Evolutionary conservation across 2,888 invertebrate genomes (phyloP), one percentile per base, ranked within the genome.

Genomic region (Lepidochitona cinerea): DNA sequence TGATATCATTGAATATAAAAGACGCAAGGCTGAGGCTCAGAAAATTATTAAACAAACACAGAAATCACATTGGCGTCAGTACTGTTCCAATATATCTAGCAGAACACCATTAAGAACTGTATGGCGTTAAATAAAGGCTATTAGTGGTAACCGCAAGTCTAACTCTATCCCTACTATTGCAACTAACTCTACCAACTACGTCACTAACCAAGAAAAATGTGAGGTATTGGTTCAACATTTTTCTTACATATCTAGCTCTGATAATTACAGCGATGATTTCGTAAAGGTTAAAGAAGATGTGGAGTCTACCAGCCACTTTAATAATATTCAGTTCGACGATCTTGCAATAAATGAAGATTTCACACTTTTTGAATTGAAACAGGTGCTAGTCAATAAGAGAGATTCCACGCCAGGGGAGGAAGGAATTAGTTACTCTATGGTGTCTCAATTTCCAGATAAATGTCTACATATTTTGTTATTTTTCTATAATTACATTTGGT

Each of bases 381-480:
- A 66, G n/a, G 66, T 37, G 33, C 18, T 66, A 6, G 9, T 12
- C 4, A 14, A 18, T 23, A 23, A 1, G 12, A 23, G 12, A 3
- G 32, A 29, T 36, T 37, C 66, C 33, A 36, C 66, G 12, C 66
- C 66, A 35, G 66, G 66, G 14, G 66, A 37, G 66, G 66, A 66
- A 36, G 35, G 33, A 23, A 7, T 66, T 23, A 36, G 18, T 1
- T 66, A 66, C n/a, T 18, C 35, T n/a, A 35, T 66, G 37, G n/a
- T 66, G n/a, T 29, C 35, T 3, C 29, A 66, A 23, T 23, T 66
- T 35, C 37, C 66, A 3, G 5, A 66, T 4, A 9, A 32, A 3
- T 5, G 66, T 66, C 4, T 66, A 1, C 35, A 5, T 7, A 35
- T 66, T 14, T 37, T n/a, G n/a, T n/a, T 66, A 37, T 7, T 37